Conservation (phyloP, 2,888 invertebrate species). For the Linhomoeus sp. region DNA sequence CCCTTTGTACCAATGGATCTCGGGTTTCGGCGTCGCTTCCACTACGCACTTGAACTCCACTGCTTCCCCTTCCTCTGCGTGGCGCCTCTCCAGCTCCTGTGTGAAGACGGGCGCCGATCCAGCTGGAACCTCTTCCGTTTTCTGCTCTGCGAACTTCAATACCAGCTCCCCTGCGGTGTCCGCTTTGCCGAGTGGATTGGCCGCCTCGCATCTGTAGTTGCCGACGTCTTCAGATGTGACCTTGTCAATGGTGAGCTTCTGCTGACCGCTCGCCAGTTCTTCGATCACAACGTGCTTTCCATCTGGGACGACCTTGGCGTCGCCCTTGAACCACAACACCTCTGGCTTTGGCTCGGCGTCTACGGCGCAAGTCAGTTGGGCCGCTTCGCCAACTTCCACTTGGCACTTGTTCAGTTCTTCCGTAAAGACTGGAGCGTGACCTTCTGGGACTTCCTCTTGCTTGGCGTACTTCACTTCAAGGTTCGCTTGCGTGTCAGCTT, state of each 20-base stretch:
- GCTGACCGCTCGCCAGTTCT: neutral
- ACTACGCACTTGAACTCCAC: constrained; percentile 13
- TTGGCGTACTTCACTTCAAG: constrained; percentile 13
- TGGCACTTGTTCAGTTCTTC: too few species aligned
- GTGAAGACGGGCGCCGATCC: constrained; percentile 9
- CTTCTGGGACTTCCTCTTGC: too few species aligned
- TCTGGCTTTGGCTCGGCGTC: constrained; percentile 42
- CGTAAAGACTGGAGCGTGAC: too few species aligned
- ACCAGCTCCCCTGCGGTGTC: constrained; percentile 10
- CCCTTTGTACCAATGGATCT: too few species aligned
- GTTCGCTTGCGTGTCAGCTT: constrained; percentile 16
- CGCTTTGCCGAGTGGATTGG: constrained; percentile 12
- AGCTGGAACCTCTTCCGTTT: too few species aligned
- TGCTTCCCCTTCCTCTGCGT: constrained; percentile 10
- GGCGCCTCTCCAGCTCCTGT: constrained; percentile 9
- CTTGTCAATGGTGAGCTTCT: constrained; percentile 11
- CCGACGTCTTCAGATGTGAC: constrained; percentile 11
- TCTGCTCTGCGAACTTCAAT: constrained; percentile 5
- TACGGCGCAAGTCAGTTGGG: constrained; percentile 33
- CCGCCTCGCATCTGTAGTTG: constrained; percentile 12
- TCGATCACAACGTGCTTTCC: neutral
- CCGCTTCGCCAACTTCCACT: too few species aligned
- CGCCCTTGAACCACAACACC: constrained; percentile 67
- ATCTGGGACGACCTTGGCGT: too few species aligned
- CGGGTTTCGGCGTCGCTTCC: constrained; percentile 9